Base-by-base conservation (phyloP, 2,888 invertebrate genomes). In the Hecatera dysodea region DNA sequence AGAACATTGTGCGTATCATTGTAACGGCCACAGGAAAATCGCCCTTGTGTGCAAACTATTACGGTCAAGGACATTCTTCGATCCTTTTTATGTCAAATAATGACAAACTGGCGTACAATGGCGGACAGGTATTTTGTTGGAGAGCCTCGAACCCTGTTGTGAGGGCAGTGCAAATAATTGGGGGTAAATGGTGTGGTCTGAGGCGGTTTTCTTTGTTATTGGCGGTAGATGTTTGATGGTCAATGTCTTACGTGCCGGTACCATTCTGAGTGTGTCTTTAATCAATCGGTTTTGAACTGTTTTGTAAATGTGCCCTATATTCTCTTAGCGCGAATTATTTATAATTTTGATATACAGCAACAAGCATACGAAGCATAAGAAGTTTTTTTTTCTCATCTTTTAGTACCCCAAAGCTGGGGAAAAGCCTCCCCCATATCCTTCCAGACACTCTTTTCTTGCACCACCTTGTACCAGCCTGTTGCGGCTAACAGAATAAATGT, bases 81-180 rank as follows among this genome's bases (percentile, higher is more conserved):
- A 67, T 70, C 82, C 82, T 69, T 79, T 78, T 78, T 72, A 67
- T 71, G 75, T 75, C 75, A 79, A 75, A 75, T 81, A 81, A 81
- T 75, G 81, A 81, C 75, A 78, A 78, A 75, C 67, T 64, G 59
- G 57, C 56, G 29, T 42, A 81, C 74, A 77, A 76, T 80, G 64
- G 75, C 27, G 48, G 60, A 72, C 79, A 81, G 81, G 82, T 72
- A 81, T 71, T 60, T 69, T 57, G 75, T 75, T 44, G 52, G 75
- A 60, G 50, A 53, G 70, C 55, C 60, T 63, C 22, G 56, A 50
- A 56, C 29, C 44, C 53, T 50, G 64, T 77, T 77, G 75, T 61
- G 62, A 27, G 55, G 50, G 62, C 59, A 55, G 59, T 59, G 72
- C 67, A 76, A 76, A 76, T 79, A 80, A 80, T 80, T 64, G 72